Evolutionary conservation across 2,888 invertebrate genomes (phyloP), one percentile per base, ranked within the genome.

Genomic region (Melanophora roralis): DNA sequence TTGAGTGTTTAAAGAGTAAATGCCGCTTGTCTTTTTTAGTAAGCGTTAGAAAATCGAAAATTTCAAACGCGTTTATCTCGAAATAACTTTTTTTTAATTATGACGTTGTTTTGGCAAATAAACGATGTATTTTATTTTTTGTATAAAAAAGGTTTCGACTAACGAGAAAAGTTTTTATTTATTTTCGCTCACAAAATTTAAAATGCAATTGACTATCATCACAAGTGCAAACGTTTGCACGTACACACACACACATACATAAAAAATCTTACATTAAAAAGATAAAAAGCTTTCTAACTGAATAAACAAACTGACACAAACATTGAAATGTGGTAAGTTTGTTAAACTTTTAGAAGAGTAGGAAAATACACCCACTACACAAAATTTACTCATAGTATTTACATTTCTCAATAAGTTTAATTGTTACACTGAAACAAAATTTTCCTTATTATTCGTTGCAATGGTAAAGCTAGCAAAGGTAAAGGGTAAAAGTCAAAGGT

Each of bases 271-370:
- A 34, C 9, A 32, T 19, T 32, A 12, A 12, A 62, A 14, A 32
- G 16, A 34, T 45, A 47, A 1, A 64, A 36, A 64, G 36, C 14
- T 64, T 60, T 32, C 2, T 43, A 27, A 27, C 27, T 27, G 23
- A 60, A 43, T 60, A 60, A 60, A 43, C 59, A 43, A 40, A 60
- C 11, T 60, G 59, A 60, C 59, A 60, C 2, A 27, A 43, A 60
- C 59, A 60, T 43, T 40, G 14, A 60, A 60, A 60, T 43, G 40
- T 60, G 43, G 43, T 60, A 43, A 60, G 59, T 27, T 23, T 11
- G 11, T 60, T 16, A 27, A 40, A 60, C 43, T 6, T 34, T 34
- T 27, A 38, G 2, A n/a, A 7, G 6, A 36, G 16, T 40, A 1
- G 1, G 3, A 49, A 12, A 12, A n/a, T n/a, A n/a, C n/a, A n/a